These are phyloP conservation scores for Acyrthosiphon pisum DNA, from an alignment of 1,140 invertebrate genomes.

Conservation along the genomic window DNA sequence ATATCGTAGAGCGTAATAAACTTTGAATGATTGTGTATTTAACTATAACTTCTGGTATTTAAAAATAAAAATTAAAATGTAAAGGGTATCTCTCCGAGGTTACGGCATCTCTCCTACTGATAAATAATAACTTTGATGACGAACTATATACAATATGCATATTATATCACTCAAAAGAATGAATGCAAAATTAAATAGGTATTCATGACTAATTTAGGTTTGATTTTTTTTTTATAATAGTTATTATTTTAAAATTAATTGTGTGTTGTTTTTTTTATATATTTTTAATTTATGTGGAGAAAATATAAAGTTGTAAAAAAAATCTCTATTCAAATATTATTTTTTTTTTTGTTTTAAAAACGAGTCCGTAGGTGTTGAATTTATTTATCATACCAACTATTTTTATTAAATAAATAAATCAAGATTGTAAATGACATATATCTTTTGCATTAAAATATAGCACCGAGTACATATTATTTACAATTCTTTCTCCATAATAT, in stretches of 20 bases:
- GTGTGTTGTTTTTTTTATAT: not conserved
- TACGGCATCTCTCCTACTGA: too few relatives aligned
- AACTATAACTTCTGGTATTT: not conserved
- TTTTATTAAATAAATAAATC: slow-evolving; percentile 10
- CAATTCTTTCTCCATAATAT: not conserved
- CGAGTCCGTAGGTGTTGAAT: not conserved
- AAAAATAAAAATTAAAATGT: not conserved
- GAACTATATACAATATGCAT: not conserved
- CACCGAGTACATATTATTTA: not conserved
- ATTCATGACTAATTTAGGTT: not conserved
- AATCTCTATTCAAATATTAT: not conserved
- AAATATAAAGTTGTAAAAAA: not conserved
- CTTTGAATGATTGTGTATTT: too few relatives aligned
- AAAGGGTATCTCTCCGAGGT: not conserved
- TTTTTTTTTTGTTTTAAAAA: not conserved
- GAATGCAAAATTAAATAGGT: not conserved
- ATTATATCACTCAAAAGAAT: not conserved
- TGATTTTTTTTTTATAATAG: not conserved
- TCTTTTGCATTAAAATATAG: slow-evolving; percentile 1
- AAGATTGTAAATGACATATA: not conserved
- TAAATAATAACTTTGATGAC: not conserved
- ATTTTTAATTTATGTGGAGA: not conserved
- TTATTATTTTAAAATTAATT: not conserved
- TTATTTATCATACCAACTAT: not conserved
- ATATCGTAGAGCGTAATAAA: too few relatives aligned